Conservation (phyloP, 64 coral and sea anemone genomes). For the Anthopleura sola region DNA sequence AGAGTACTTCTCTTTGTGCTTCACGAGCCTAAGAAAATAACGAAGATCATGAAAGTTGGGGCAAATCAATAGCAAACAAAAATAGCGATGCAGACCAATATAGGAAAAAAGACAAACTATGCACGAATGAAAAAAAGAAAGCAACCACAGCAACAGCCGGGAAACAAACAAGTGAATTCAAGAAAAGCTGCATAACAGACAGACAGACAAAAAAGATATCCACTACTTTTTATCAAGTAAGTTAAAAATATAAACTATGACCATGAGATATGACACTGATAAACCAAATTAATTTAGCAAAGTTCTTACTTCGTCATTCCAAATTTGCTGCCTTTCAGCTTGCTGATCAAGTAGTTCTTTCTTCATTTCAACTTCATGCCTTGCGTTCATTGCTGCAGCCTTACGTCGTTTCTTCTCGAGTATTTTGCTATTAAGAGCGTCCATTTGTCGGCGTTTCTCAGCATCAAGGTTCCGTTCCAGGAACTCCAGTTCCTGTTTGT, state of each 20-base stretch:
- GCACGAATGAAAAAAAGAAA: too few relatives aligned
- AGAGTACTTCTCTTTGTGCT: constrained; percentile 67
- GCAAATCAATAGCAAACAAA: neutral
- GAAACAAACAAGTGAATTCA: too few relatives aligned
- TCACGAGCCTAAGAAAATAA: constrained; percentile 46
- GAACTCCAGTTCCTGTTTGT: constrained; percentile 82
- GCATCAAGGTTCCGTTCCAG: constrained; percentile 83
- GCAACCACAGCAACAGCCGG: too few relatives aligned
- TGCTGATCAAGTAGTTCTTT: constrained; percentile 85
- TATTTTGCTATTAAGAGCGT: constrained; percentile 79
- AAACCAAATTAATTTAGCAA: too few relatives aligned
- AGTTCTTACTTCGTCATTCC: constrained; percentile 50
- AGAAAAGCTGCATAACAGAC: too few relatives aligned
- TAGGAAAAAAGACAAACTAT: neutral
- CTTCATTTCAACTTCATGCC: constrained; percentile 75
- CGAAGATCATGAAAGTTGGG: too few relatives aligned
- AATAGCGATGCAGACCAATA: neutral
- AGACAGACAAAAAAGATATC: too few relatives aligned
- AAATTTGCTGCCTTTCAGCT: constrained; percentile 62
- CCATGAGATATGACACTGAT: too few relatives aligned
- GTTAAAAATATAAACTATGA: too few relatives aligned
- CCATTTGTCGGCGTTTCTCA: constrained; percentile 73
- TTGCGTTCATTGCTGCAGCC: constrained; percentile 58
- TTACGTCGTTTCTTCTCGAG: constrained; percentile 66
- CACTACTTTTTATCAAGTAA: too few relatives aligned